Percentiles rank a stretch among this genome's conserved stretches.
phyloP scores from a whole-genome alignment of 2,888 invertebrate species.

The Bugula neritina region DNA sequence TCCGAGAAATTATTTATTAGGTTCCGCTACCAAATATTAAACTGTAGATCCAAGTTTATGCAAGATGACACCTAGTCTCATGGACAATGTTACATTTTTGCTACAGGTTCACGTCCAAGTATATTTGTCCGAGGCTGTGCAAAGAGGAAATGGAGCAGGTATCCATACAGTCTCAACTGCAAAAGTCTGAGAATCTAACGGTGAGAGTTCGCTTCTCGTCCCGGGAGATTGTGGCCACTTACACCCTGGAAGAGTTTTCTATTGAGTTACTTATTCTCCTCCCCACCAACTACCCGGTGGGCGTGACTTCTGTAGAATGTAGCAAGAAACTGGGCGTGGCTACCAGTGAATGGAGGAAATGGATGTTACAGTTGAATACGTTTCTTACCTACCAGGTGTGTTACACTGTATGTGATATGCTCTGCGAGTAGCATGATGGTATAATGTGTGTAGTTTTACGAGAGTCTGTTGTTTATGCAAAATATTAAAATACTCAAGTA shows the following conservation, averaged over 20 bases:
- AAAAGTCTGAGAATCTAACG: constrained; percentile 45
- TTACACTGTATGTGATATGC: not conserved
- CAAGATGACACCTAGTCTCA: too few species aligned
- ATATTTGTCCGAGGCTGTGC: constrained; percentile 66
- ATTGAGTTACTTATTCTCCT: constrained; percentile 74
- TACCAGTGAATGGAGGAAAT: constrained; percentile 66
- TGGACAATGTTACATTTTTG: too few species aligned
- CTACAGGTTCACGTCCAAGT: constrained; percentile 56
- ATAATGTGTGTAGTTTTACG: too few species aligned
- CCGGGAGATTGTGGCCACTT: constrained; percentile 73
- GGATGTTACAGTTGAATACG: constrained; percentile 75
- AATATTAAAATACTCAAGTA: too few species aligned
- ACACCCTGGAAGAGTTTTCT: constrained; percentile 61
- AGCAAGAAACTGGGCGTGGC: constrained; percentile 63
- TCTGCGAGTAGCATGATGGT: too few species aligned
- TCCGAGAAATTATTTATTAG: too few species aligned
- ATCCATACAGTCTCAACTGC: constrained; percentile 46
- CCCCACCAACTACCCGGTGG: constrained; percentile 77
- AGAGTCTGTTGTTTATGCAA: too few species aligned
- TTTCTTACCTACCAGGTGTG: constrained; percentile 78
- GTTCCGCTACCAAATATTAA: too few species aligned
- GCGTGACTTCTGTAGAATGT: constrained; percentile 65
- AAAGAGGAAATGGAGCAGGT: constrained; percentile 63
- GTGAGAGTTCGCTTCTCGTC: constrained; percentile 67
- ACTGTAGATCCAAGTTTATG: too few species aligned